A percentile compares a stretch with the other conserved stretches of the same genome.
phyloP scores from a whole-genome alignment of 2,113 vertebrate species.

The Nothobranchius furzeri region DNA sequence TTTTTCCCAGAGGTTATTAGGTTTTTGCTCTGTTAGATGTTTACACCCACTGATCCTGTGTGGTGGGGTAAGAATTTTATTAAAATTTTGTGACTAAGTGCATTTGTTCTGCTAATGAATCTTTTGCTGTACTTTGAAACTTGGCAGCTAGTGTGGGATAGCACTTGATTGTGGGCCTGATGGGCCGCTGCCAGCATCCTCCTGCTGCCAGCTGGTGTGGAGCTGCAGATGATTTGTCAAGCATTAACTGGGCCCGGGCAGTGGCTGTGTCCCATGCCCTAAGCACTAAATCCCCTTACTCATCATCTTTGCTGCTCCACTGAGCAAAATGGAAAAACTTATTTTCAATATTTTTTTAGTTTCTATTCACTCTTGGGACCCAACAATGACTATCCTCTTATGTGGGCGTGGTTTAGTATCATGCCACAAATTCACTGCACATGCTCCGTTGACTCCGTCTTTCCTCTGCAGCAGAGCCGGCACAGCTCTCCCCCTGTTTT shows the following conservation, averaged over 20 bases:
- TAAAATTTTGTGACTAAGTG: not conserved
- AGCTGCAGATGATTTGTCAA: slow-evolving; percentile 55
- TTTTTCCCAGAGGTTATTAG: slow-evolving; percentile 17
- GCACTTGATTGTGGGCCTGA: not conserved
- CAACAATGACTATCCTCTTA: slow-evolving; percentile 32
- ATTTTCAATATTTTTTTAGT: slow-evolving; percentile 10
- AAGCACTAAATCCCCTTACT: slow-evolving; percentile 62
- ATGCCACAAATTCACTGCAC: slow-evolving; percentile 48
- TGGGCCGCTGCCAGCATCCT: not conserved
- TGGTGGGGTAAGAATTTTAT: not conserved
- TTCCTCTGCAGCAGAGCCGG: slow-evolving; percentile 52
- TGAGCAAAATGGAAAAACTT: slow-evolving; percentile 37
- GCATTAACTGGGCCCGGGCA: slow-evolving; percentile 17
- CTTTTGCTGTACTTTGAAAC: not conserved
- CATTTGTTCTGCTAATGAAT: not conserved
- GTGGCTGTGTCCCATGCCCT: slow-evolving; percentile 33
- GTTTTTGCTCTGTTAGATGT: slow-evolving; percentile 28
- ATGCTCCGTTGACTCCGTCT: slow-evolving; percentile 58
- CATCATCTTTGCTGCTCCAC: slow-evolving; percentile 27
- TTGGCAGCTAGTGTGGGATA: not conserved
- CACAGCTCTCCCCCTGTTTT: slow-evolving; percentile 12
- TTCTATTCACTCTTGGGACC: slow-evolving; percentile 38
- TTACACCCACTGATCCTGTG: not conserved
- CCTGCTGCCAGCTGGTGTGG: slow-evolving; percentile 26
- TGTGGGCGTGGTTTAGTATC: slow-evolving; percentile 24